Base-by-base conservation (phyloP, 2,113 vertebrate genomes). In the Nesogale talazaci region DNA sequence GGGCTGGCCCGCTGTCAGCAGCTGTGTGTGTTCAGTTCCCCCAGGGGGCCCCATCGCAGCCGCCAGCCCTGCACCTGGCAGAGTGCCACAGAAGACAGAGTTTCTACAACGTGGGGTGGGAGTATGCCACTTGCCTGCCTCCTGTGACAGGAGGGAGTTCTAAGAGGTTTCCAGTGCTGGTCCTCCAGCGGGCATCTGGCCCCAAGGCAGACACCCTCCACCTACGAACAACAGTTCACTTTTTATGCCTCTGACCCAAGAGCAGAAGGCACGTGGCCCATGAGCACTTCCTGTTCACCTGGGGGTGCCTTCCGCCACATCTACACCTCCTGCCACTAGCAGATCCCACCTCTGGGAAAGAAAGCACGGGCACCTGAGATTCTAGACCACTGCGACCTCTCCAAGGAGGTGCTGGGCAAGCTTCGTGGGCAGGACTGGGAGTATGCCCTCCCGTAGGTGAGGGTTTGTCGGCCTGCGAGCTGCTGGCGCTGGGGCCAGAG, bases 101-200 rank as follows among this genome's bases (percentile, higher is more conserved):
- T 40, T 78, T 46, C 40, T 88, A 78, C 83, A 80, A 84, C 83
- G 25, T 31, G 14, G n/a, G 89, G 94, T 81, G 89, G 89, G 16
- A 25, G 85, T 31, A 42, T 14, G 63, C 76, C 83, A 63, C 92
- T 61, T 92, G 83, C 76, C 42, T 76, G 85, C 93, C 92, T 92
- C 92, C 74, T 72, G 75, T 46, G 80, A 89, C 6, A 4, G 20
- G 59, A 95, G 40, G 46, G 11, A 74, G 65, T 91, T 92, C 94
- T 86, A 81, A 95, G 94, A 95, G 92, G 83, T 61, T 80, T 93
- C 91, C 63, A 90, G 91, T 94, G 65, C 79, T 29, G 65, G 79
- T 90, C 93, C 93, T 97, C 92, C 34, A 94, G 85, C 65, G 23
- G 86, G 38, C 96, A 94, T 95, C 91, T 96, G 96, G 83, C 59